phyloP scores from a whole-genome alignment of 2,888 invertebrate genomes.

The Pyrrhia umbra region DNA sequence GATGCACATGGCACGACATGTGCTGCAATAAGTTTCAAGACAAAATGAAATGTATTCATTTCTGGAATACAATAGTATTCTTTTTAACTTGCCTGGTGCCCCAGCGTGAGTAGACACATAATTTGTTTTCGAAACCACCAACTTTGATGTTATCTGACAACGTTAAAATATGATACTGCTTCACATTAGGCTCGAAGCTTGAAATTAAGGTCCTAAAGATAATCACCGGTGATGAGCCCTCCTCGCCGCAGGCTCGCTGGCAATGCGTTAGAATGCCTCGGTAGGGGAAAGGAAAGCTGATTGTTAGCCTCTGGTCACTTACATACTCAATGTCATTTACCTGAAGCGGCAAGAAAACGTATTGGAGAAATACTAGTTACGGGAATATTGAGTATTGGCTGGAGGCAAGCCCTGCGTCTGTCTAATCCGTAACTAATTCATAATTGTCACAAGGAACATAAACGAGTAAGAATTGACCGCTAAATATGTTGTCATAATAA shows the following conservation, averaged over 20 bases:
- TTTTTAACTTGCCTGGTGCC: not conserved
- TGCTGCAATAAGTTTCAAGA: conserved; percentile 11
- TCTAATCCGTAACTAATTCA: conserved; percentile 50
- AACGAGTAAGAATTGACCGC: conserved; percentile 36
- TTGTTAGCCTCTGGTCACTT: conserved; percentile 61
- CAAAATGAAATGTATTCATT: not conserved
- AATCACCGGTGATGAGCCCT: conserved; percentile 66
- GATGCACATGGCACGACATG: conserved; percentile 41
- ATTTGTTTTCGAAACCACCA: not conserved
- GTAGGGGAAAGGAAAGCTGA: conserved; percentile 61
- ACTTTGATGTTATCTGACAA: conserved; percentile 10
- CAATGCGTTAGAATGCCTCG: conserved; percentile 45
- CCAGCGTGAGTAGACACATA: not conserved
- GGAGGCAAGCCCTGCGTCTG: conserved; percentile 20
- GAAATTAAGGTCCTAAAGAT: conserved; percentile 73
- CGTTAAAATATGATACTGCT: conserved; percentile 47
- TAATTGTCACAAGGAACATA: conserved; percentile 52
- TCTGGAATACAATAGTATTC: not conserved
- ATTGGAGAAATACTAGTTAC: conserved; percentile 19
- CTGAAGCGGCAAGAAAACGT: conserved; percentile 37
- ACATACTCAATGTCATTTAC: conserved; percentile 49
- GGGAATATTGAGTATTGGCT: conserved; percentile 45
- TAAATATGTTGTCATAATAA: conserved; percentile 45
- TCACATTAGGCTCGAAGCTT: conserved; percentile 66
- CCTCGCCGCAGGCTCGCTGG: conserved; percentile 59